A percentile compares a stretch with the other conserved stretches of the same genome.
Evolutionary conservation across 2,113 vertebrate species (phyloP).

Genomic region (Myxocyprinus asiaticus): DNA sequence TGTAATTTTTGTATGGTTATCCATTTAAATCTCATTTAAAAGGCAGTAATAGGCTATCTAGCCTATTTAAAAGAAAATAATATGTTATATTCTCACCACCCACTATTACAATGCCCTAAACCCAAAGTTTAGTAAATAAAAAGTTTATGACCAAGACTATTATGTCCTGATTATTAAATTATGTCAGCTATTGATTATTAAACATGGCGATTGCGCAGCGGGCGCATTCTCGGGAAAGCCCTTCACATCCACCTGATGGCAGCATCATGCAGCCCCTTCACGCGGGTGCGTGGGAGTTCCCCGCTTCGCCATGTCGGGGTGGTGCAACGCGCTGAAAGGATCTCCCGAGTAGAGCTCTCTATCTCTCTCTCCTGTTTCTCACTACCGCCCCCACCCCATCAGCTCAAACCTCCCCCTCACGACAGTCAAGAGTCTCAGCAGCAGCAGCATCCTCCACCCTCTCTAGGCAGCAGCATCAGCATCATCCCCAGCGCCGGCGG

Average conservation of each 20-base stretch:
- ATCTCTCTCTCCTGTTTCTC: conserved; percentile 45
- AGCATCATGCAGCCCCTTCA: conserved; percentile 80
- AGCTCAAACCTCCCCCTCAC: conserved; percentile 74
- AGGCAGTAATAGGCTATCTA: no score
- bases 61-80: no score
- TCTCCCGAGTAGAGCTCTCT: conserved; percentile 52
- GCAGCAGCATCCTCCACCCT: conserved; percentile 64
- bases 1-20: no score
- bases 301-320: conserved; percentile 74
- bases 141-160: neutral
- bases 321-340: conserved; percentile 62
- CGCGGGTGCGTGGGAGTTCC: conserved; percentile 83
- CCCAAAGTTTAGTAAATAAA: no score
- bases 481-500: conserved; percentile 56
- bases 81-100: no score
- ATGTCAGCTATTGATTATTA: conserved; percentile 45
- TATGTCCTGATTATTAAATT: no score
- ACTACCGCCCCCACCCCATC: conserved; percentile 51
- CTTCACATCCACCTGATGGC: conserved; percentile 77
- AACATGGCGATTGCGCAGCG: conserved; percentile 39
- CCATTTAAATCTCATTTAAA: no score
- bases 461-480: conserved; percentile 50
- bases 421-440: conserved; percentile 62
- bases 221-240: conserved; percentile 69
- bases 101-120: no score